phyloP scores from a whole-genome alignment of 1,140 invertebrate species.

The Diabrotica virgifera region DNA sequence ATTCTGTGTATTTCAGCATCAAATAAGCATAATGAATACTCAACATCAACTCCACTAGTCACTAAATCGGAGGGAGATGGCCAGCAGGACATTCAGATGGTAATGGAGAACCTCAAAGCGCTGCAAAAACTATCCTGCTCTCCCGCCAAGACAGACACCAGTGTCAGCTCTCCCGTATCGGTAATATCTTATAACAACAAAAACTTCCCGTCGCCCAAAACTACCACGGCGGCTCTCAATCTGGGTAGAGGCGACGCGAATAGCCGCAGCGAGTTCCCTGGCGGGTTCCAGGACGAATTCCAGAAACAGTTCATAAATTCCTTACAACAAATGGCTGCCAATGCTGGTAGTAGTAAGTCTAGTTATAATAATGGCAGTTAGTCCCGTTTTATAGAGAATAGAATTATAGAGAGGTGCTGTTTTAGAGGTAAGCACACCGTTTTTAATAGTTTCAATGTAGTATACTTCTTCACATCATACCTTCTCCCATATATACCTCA shows the following conservation, averaged over 20 bases:
- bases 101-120: slow-evolving; percentile 44
- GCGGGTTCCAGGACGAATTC: slow-evolving; percentile 44
- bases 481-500: too few species aligned
- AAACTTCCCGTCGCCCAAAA: slow-evolving; percentile 38
- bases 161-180: slow-evolving; percentile 39
- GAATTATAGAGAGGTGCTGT: background rate
- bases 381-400: background rate
- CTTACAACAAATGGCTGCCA: slow-evolving; percentile 28
- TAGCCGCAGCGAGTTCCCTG: slow-evolving; percentile 19
- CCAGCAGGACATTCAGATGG: slow-evolving; percentile 40
- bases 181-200: slow-evolving; percentile 47
- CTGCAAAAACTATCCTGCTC: slow-evolving; percentile 42
- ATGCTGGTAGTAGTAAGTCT: slow-evolving; percentile 21
- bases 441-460: background rate
- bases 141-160: slow-evolving; percentile 29
- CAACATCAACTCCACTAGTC: slow-evolving; percentile 1
- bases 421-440: background rate
- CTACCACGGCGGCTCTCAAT: slow-evolving; percentile 13
- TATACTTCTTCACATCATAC: too few species aligned
- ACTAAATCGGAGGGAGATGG: slow-evolving; percentile 33
- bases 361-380: slow-evolving; percentile 40
- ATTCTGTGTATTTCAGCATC: background rate
- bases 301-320: slow-evolving; percentile 44
- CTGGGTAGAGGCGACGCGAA: slow-evolving; percentile 7
- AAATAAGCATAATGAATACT: background rate